Base-by-base conservation (phyloP, 2,113 vertebrate species). In the Poeciliopsis turrubarensis region DNA sequence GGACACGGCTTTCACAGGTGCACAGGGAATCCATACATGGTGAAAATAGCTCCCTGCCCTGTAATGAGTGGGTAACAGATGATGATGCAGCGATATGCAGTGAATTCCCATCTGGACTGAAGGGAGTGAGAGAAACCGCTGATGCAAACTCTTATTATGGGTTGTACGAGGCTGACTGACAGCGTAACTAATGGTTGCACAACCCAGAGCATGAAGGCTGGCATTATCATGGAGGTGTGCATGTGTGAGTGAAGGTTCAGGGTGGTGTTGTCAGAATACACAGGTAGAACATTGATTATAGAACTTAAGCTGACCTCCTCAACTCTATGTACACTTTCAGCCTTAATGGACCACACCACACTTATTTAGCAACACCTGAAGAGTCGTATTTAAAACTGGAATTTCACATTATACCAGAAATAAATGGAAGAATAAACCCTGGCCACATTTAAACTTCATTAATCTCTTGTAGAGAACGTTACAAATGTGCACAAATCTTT, bases 71-170 rank as follows among this genome's bases (percentile, higher is more conserved):
- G 86, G 92, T 91, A 85, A 89, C 82, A 65, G 68, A 84, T 80
- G 89, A 91, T 89, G 87, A 91, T 67, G 63, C 79, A 69, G 82
- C 63, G 57, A 88, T 91, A 89, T 85, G 70, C 5, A 61, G 72
- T 82, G 34, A 73, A 78, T 80, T 86, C 80, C 79, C 88, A 89
- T 87, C 84, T 90, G 89, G 78, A 80, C 32, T 72, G 79, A 70
- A 75, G 86, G 65, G 68, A 86, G 75, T 6, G 62, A 81, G 63
- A 66, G 70, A 66, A 37, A 80, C 60, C 77, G 70, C 83, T 41
- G 87, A 77, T 54, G 70, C 70, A 83, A 64, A 84, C 85, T 75
- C 72, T 91, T 65, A 93, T 94, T 94, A 92, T 82, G 89, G 91
- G 85, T 84, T 87, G 62, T 74, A 81, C 82, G 71, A 68, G 61